Conservation (phyloP, 2,888 invertebrate species). For the Exocentrus adspersus region DNA sequence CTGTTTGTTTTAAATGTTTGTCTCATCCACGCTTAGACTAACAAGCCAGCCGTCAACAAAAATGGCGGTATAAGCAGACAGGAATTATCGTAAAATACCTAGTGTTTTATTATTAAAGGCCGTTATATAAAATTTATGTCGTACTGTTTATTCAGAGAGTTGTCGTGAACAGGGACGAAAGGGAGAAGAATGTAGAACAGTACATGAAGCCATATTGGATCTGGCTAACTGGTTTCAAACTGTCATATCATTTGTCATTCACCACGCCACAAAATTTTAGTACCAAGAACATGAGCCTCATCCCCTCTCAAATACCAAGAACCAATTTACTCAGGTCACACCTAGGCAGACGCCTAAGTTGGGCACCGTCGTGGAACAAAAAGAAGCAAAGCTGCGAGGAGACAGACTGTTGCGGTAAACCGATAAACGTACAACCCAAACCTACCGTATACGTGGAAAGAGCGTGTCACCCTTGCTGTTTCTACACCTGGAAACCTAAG, state of each 20-base stretch:
- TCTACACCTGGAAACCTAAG: conserved; percentile 50
- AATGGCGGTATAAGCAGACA: no score
- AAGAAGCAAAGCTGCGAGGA: conserved; percentile 29
- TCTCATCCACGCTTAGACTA: neutral
- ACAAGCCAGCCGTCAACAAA: neutral
- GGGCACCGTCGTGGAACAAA: neutral
- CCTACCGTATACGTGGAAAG: conserved; percentile 40
- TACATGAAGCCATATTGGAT: no score
- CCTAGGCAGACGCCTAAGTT: neutral
- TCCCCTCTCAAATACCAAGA: neutral
- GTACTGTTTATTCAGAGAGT: no score
- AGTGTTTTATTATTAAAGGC: no score
- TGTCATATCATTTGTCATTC: neutral
- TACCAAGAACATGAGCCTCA: neutral
- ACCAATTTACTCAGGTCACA: neutral
- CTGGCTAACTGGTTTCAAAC: no score
- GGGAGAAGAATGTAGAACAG: no score
- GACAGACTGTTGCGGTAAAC: conserved; percentile 35
- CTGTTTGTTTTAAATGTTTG: neutral
- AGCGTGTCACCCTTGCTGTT: conserved; percentile 44
- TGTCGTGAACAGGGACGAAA: no score
- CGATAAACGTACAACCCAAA: conserved; percentile 8
- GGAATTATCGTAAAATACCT: no score
- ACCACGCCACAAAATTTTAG: neutral
- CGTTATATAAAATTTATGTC: no score